A percentile compares a stretch with the other conserved stretches of the same genome.
Conservation (phyloP, 2,113 vertebrate species). For the Nibea albiflora region DNA sequence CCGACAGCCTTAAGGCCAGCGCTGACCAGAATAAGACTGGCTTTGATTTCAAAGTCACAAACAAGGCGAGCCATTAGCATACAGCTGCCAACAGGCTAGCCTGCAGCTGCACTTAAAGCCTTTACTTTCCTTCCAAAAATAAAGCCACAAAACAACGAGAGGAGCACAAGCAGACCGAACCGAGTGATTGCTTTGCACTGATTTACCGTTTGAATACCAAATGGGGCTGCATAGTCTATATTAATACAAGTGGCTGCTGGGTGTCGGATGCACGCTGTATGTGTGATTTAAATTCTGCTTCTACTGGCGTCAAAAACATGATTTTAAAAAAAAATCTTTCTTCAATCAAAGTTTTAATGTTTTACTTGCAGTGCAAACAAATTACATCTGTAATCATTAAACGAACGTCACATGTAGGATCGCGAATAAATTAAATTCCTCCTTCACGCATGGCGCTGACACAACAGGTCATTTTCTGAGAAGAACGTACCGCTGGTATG, state of each 20-base stretch:
- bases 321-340: not conserved
- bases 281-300: not conserved
- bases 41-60: slow-evolving; percentile 76
- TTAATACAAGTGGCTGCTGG: not conserved
- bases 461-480: not conserved
- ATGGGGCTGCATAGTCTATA: not conserved
- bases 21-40: slow-evolving; percentile 65
- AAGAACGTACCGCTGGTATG: not conserved
- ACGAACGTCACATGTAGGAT: not conserved
- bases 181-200: slow-evolving; percentile 30
- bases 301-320: not conserved
- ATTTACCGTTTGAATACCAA: slow-evolving; percentile 40
- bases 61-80: slow-evolving; percentile 75
- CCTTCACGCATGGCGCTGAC: not conserved
- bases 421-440: not conserved
- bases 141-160: slow-evolving; percentile 59
- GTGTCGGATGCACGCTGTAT: not conserved
- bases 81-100: slow-evolving; percentile 78
- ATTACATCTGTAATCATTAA: not conserved
- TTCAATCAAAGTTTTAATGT: not conserved
- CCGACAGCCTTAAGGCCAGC: slow-evolving; percentile 38
- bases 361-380: not conserved
- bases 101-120: slow-evolving; percentile 70
- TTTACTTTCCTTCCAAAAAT: slow-evolving; percentile 64
- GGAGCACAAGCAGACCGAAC: slow-evolving; percentile 33